A percentile compares a stretch with the other conserved stretches of the same genome.
Conservation (phyloP, 2,888 invertebrate species). For the Tuberolachnus salignus region DNA sequence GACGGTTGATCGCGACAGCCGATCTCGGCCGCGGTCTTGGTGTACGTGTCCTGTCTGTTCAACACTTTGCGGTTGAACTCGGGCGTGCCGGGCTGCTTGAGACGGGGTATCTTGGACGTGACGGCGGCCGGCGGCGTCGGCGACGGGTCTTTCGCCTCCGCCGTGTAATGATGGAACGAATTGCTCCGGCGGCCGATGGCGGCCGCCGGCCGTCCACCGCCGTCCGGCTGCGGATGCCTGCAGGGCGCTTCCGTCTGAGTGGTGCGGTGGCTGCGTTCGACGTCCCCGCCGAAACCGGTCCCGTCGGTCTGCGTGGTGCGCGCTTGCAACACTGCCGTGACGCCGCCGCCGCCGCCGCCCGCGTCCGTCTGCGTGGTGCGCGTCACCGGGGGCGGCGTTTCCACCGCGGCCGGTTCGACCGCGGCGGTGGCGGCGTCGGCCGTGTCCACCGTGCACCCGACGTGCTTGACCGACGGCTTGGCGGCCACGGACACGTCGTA, state of each 20-base stretch:
- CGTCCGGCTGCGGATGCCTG: not conserved
- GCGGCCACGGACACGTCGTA: slow-evolving; percentile 63
- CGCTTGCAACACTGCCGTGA: not conserved
- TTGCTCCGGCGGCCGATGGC: slow-evolving; percentile 31
- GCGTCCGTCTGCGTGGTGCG: slow-evolving; percentile 40
- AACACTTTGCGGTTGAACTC: slow-evolving; percentile 61
- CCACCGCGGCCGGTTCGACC: not conserved
- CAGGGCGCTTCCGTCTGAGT: not conserved
- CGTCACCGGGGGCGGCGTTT: not conserved
- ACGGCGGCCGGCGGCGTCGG: not conserved
- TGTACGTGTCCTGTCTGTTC: slow-evolving; percentile 63
- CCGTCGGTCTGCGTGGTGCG: slow-evolving; percentile 17
- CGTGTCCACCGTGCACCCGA: slow-evolving; percentile 3
- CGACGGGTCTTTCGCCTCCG: not conserved
- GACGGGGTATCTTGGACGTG: slow-evolving; percentile 43
- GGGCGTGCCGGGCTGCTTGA: slow-evolving; percentile 45
- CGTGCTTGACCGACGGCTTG: slow-evolving; percentile 60
- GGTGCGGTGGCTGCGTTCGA: not conserved
- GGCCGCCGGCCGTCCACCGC: not conserved
- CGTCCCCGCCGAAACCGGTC: not conserved
- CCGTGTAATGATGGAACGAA: slow-evolving; percentile 48
- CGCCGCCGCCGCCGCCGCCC: not conserved
- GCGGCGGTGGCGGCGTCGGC: not conserved
- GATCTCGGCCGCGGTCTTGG: slow-evolving; percentile 34
- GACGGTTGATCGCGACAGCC: slow-evolving; percentile 9